Evolutionary conservation across 2,113 vertebrate species (phyloP), one percentile per base, ranked within the genome.

Genomic region (Microtus oregoni): DNA sequence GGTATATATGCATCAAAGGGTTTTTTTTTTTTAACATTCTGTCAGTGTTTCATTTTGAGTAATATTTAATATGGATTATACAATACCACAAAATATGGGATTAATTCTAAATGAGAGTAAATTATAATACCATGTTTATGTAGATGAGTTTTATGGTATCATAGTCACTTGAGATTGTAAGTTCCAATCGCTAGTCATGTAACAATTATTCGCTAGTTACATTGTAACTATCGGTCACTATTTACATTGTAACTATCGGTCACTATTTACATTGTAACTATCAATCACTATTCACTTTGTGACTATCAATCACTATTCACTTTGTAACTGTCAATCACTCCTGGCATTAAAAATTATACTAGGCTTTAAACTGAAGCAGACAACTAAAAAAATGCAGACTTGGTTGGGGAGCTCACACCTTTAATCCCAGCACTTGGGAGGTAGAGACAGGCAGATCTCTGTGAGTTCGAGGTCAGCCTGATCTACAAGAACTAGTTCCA

Each of bases 131-230:
- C 68, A 19, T 88, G 3, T 91, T 86, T 95, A 32, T 83, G 26
- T 79, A 96, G 88, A 26, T 92, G 15, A 67, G 81, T 94, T 90
- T 90, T 96, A 94, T 70, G 88, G 3, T 85, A 50, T 87, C 63
- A 50, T 72, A 88, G 38, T 68, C 93, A 72, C 79, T 92, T 95
- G 82, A 95, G 89, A 35, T 35, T 15, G 32, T 70, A 70, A 35
- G 15, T 70, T 7, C 19, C 68, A 70, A 15, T 19, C 5, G 13
- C 12, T 68, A 68, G 30, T 15, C 30, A 68, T 68, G 30, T 68
- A 68, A 32, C 67, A 32, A 15, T 68, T 13, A 32, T 4, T 68
- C 2, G 5, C 67, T 68, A 35, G 67, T 28, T 11, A 65, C 22
- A 9, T 28, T 67, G 65, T 67, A 12, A 28, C 65, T 67, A 5